These are phyloP conservation scores for Amiota communis DNA, from an alignment of 2,888 invertebrate species.

Conservation along the genomic window DNA sequence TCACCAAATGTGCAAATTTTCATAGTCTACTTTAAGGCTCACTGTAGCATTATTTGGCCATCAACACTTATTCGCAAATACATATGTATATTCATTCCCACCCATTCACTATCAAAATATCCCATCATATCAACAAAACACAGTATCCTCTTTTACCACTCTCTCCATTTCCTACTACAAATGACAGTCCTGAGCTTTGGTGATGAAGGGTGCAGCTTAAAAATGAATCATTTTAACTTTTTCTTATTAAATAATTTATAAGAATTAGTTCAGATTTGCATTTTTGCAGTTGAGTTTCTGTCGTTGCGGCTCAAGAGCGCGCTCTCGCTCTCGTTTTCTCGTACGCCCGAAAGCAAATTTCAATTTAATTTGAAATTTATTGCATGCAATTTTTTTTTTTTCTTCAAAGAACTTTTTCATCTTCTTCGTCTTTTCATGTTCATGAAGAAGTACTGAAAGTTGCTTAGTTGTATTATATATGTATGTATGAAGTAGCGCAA, in stretches of 20 bases:
- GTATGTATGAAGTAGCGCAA: too few species aligned
- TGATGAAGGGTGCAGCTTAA: slow-evolving; percentile 67
- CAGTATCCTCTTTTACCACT: too few species aligned
- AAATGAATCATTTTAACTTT: slow-evolving; percentile 67
- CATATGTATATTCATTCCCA: too few species aligned
- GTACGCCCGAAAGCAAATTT: slow-evolving; percentile 52
- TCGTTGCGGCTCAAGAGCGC: background rate
- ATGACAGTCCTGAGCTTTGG: slow-evolving; percentile 61
- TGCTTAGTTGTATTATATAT: slow-evolving; percentile 27
- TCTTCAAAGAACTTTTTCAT: background rate
- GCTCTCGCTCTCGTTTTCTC: background rate
- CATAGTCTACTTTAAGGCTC: too few species aligned
- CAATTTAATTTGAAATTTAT: slow-evolving; percentile 67
- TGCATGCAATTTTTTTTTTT: slow-evolving; percentile 49
- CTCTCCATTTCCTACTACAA: slow-evolving; percentile 29
- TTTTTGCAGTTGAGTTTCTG: slow-evolving; percentile 41
- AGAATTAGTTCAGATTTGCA: slow-evolving; percentile 68
- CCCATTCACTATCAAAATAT: too few species aligned
- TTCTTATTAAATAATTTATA: slow-evolving; percentile 66
- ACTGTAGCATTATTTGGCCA: too few species aligned
- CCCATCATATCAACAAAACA: too few species aligned
- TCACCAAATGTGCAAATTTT: too few species aligned
- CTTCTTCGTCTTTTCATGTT: background rate
- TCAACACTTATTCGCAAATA: too few species aligned
- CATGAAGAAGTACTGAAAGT: background rate